phyloP scores from a whole-genome alignment of 1,140 invertebrate species.

The Archivesica marissinica region DNA sequence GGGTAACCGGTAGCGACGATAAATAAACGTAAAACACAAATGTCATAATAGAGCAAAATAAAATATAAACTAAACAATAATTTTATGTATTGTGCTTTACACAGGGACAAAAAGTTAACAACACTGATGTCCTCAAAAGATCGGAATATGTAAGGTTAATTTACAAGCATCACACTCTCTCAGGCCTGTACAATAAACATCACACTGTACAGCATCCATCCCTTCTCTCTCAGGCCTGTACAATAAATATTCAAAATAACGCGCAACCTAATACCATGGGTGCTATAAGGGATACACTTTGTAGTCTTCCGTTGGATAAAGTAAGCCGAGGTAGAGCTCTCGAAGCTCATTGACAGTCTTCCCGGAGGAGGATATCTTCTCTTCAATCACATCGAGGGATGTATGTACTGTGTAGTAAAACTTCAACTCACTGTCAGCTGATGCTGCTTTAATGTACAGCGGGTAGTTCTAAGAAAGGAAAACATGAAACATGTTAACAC shows the following conservation, averaged over 20 bases:
- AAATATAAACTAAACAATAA: background rate
- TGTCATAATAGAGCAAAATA: background rate
- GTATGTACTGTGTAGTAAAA: slow-evolving; percentile 97
- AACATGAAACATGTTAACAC: too few species aligned
- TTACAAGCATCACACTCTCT: too few species aligned
- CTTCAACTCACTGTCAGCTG: slow-evolving; percentile 89
- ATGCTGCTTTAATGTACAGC: slow-evolving; percentile 92
- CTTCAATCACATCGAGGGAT: slow-evolving; percentile 96
- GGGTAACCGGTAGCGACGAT: too few species aligned
- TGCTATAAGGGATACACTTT: slow-evolving; percentile 91
- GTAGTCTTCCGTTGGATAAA: slow-evolving; percentile 98
- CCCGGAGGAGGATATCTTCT: slow-evolving; percentile 89
- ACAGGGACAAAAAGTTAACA: background rate
- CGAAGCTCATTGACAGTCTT: slow-evolving; percentile 87
- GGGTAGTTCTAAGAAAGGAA: slow-evolving; percentile 89
- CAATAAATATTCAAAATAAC: too few species aligned
- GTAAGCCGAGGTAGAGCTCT: slow-evolving; percentile 95
- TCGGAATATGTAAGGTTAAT: too few species aligned
- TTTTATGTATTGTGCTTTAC: background rate
- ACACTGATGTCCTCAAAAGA: background rate
- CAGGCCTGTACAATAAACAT: too few species aligned
- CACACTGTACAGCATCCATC: too few species aligned
- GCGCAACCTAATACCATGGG: background rate
- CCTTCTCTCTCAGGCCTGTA: too few species aligned
- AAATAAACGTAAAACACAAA: too few species aligned